Evolutionary conservation across 1,140 invertebrate genomes (phyloP).

Genomic region (Chironomus striatipennis): DNA sequence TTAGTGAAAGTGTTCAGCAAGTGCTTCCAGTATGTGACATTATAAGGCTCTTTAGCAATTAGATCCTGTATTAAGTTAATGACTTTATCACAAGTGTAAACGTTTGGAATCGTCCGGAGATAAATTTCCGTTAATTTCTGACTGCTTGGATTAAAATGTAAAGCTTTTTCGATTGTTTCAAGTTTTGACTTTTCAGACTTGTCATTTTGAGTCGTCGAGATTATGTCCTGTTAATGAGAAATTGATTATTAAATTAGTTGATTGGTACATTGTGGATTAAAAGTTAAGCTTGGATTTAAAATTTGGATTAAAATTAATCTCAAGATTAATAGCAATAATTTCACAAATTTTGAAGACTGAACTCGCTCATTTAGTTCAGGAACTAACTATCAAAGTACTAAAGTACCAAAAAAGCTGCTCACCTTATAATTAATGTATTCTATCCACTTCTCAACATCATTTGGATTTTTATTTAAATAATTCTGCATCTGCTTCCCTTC

Average conservation of each 20-base stretch:
- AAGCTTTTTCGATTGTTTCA: not conserved
- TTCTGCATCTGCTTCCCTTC: slow-evolving; percentile 26
- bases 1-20: not conserved
- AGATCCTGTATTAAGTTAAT: not conserved
- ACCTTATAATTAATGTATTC: not conserved
- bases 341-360: too few relatives aligned
- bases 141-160: not conserved
- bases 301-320: too few relatives aligned
- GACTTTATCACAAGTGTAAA: not conserved
- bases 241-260: too few relatives aligned
- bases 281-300: too few relatives aligned
- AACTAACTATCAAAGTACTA: too few relatives aligned
- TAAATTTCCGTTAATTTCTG: not conserved
- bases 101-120: not conserved
- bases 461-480: not conserved
- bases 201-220: not conserved
- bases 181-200: not conserved
- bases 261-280: too few relatives aligned
- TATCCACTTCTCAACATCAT: not conserved
- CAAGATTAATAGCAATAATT: too few relatives aligned
- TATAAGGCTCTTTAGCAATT: not conserved
- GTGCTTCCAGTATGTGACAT: not conserved
- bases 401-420: not conserved
- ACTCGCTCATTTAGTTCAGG: too few relatives aligned
- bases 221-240: not conserved